Conservation (phyloP, 1,140 invertebrate species). For the Achroia grisella region DNA sequence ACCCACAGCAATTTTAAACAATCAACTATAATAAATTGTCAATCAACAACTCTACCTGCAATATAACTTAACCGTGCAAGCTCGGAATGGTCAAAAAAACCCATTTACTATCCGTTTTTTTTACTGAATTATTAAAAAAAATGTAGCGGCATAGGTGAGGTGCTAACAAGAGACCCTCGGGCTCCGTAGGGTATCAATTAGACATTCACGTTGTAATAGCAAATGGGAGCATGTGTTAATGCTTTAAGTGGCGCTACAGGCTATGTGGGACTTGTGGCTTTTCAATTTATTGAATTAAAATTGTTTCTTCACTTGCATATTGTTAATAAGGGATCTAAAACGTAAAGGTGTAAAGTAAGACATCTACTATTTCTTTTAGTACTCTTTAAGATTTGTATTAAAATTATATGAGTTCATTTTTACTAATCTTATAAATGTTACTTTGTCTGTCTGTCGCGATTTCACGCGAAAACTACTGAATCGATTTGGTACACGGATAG, state of each 20-base stretch:
- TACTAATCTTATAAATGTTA: too few species aligned
- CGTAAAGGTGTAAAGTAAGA: too few species aligned
- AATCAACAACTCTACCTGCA: neutral
- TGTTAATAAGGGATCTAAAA: too few species aligned
- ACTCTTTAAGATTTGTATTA: too few species aligned
- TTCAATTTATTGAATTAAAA: conserved; percentile 12
- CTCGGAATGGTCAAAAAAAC: conserved; percentile 23
- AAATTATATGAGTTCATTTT: too few species aligned
- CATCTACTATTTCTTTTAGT: too few species aligned
- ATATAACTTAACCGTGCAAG: conserved; percentile 16
- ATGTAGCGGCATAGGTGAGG: conserved; percentile 26
- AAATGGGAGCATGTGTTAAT: conserved; percentile 42
- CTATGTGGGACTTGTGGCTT: conserved; percentile 15
- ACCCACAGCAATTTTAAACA: too few species aligned
- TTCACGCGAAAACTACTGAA: too few species aligned
- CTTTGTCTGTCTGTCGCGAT: too few species aligned
- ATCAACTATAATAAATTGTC: too few species aligned
- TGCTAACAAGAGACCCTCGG: conserved; percentile 36
- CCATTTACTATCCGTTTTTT: conserved; percentile 14
- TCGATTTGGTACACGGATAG: too few species aligned
- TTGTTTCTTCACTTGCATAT: too few species aligned
- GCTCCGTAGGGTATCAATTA: conserved; percentile 36
- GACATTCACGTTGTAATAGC: conserved; percentile 23
- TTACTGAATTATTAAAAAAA: conserved; percentile 26
- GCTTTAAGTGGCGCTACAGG: conserved; percentile 39